Evolutionary conservation across 2,797 vertebrate genomes (phyloP).

Genomic region (Limosa lapponica): DNA sequence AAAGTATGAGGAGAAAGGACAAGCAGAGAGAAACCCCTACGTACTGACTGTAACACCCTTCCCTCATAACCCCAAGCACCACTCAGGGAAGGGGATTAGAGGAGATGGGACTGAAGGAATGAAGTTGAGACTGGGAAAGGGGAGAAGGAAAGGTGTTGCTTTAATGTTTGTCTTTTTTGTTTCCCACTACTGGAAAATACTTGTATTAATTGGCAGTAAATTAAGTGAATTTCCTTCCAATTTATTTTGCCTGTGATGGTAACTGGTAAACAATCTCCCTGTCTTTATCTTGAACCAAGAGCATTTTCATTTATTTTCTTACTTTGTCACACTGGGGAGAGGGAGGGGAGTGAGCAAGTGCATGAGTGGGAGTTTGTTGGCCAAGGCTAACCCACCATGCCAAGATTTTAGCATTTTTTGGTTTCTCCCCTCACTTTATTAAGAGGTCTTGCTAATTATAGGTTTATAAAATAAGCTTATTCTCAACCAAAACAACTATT

Average conservation of each 20-base stretch:
- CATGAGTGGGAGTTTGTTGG: background rate
- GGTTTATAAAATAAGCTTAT: background rate
- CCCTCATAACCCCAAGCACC: rapidly evolving
- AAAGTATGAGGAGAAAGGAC: background rate
- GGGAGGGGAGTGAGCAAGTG: rapidly evolving
- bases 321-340: rapidly evolving
- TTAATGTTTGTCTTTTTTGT: background rate
- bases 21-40: background rate
- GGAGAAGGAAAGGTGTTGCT: background rate
- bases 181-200: background rate
- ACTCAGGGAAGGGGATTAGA: background rate
- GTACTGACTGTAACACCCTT: background rate
- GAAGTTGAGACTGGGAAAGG: background rate
- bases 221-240: background rate
- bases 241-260: background rate
- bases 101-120: background rate
- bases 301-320: background rate
- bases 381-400: background rate
- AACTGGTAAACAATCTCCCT: background rate
- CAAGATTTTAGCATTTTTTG: background rate
- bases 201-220: background rate
- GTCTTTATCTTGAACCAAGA: background rate
- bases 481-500: background rate
- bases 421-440: background rate
- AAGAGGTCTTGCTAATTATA: background rate